Percentiles rank a stretch among this genome's conserved stretches.
phyloP scores from a whole-genome alignment of 2,797 vertebrate genomes.

The Amphiprion clarkii region DNA sequence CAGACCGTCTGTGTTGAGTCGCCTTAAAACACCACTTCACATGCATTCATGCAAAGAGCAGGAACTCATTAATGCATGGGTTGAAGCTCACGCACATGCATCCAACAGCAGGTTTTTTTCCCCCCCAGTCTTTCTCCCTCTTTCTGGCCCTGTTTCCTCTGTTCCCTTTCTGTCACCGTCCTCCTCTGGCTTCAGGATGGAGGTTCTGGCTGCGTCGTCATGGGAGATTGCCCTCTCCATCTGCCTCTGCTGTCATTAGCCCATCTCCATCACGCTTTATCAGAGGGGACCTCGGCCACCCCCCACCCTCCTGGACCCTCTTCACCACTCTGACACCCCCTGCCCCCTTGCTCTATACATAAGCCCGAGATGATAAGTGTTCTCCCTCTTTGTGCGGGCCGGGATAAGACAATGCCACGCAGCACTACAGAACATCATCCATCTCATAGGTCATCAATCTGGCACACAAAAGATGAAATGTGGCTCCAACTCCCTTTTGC shows the following conservation, averaged over 20 bases:
- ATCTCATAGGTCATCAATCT: conserved; percentile 87
- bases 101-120: not conserved
- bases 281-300: conserved; percentile 49
- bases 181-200: conserved; percentile 63
- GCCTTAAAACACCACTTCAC: not conserved
- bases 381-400: conserved; percentile 78
- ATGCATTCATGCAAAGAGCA: not conserved
- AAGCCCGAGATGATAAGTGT: conserved; percentile 87
- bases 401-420: conserved; percentile 85
- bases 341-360: conserved; percentile 80
- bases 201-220: conserved; percentile 70
- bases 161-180: conserved; percentile 20
- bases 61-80: not conserved
- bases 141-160: conserved; percentile 16
- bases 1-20: conserved; percentile 23
- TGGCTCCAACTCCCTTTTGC: conserved; percentile 71
- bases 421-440: conserved; percentile 87
- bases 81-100: conserved; percentile 19
- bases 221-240: conserved; percentile 81
- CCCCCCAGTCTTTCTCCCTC: not conserved
- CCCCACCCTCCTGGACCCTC: conserved; percentile 67
- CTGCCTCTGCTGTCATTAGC: conserved; percentile 83
- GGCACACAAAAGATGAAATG: conserved; percentile 87
- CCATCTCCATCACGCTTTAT: conserved; percentile 80
- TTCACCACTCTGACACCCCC: conserved; percentile 76